Percentiles rank a stretch among this genome's conserved stretches.
Evolutionary conservation across 2,797 vertebrate genomes (phyloP).

Genomic region (Pantherophis alleghaniensis): DNA sequence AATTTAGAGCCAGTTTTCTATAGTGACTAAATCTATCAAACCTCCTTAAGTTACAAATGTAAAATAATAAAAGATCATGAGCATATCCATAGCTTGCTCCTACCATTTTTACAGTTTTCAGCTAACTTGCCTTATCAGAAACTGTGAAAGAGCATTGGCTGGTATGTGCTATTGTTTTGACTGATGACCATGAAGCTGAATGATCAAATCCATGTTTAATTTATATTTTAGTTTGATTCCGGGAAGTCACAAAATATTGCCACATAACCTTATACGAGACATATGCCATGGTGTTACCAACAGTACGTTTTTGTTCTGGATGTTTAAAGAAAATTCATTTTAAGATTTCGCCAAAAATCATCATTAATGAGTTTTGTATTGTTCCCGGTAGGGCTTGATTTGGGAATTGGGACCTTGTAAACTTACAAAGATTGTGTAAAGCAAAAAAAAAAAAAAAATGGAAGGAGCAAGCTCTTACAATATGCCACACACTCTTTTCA

Average conservation of each 20-base stretch:
- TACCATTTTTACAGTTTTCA: constrained; percentile 41
- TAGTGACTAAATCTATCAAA: constrained; percentile 60
- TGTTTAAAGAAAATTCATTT: neutral
- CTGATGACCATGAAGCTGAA: neutral
- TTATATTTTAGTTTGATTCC: constrained; percentile 18
- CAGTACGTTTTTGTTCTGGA: constrained; percentile 23
- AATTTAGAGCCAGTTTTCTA: constrained; percentile 6
- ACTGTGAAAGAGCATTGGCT: neutral
- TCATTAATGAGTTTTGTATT: constrained; percentile 33
- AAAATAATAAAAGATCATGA: constrained; percentile 33
- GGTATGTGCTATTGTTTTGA: neutral
- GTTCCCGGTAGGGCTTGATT: constrained; percentile 18
- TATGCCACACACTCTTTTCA: constrained; percentile 58
- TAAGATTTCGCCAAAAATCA: constrained; percentile 1
- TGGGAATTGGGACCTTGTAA: constrained; percentile 25
- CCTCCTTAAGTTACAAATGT: constrained; percentile 79
- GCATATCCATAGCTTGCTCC: constrained; percentile 66
- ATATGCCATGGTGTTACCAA: neutral
- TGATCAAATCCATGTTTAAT: constrained; percentile 1
- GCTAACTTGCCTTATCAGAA: neutral
- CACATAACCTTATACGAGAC: neutral
- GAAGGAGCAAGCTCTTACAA: constrained; percentile 59
- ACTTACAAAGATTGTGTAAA: constrained; percentile 8
- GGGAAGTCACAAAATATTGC: neutral
- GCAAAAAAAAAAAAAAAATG: constrained; percentile 36